Conservation (phyloP, 2,113 vertebrate genomes). For the Manacus vitellinus region DNA sequence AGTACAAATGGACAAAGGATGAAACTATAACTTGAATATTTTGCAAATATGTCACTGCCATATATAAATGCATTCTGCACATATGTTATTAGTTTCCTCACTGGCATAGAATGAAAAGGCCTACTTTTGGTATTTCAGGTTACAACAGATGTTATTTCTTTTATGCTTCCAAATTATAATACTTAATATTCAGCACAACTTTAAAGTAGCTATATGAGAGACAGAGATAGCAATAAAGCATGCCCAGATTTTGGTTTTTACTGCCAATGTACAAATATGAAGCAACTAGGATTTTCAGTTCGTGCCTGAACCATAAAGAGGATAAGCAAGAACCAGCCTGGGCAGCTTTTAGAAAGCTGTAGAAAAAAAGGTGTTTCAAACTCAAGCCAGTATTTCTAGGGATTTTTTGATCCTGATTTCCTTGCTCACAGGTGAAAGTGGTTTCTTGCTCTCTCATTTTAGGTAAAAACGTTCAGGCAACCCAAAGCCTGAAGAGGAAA, state of each 20-base stretch:
- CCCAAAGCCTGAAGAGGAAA: background rate
- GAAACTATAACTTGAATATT: background rate
- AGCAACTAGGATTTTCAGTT: background rate
- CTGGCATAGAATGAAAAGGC: constrained; percentile 40
- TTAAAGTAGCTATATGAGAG: background rate
- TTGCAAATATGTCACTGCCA: background rate
- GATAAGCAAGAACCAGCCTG: background rate
- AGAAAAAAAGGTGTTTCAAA: background rate
- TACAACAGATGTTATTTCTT: constrained; percentile 41
- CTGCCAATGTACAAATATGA: background rate
- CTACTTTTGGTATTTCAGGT: constrained; percentile 34
- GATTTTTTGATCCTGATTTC: background rate
- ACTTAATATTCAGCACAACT: constrained; percentile 13
- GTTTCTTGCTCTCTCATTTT: background rate
- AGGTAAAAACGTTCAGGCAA: background rate
- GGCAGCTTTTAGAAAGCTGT: background rate
- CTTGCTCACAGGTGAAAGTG: background rate
- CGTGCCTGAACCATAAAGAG: background rate
- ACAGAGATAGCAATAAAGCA: background rate
- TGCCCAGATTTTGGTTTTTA: background rate
- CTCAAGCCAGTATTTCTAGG: background rate
- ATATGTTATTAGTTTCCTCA: constrained; percentile 10
- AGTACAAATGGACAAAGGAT: background rate
- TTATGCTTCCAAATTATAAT: background rate
- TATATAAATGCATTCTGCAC: constrained; percentile 2